phyloP scores from a whole-genome alignment of 2,113 vertebrate species.

The Ictalurus punctatus region DNA sequence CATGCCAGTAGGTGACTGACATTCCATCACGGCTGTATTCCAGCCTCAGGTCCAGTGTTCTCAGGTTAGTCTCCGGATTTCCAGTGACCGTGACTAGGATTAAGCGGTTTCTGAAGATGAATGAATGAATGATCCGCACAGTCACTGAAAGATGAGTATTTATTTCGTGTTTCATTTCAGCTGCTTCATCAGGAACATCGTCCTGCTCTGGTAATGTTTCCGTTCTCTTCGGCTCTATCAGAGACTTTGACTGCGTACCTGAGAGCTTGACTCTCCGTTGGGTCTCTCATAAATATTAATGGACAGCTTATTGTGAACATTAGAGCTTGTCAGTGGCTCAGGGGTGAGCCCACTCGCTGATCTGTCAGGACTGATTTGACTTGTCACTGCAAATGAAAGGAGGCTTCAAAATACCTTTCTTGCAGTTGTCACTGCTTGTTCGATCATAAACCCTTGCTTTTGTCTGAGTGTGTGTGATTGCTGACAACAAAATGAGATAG shows the following conservation, averaged over 20 bases:
- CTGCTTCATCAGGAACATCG: constrained; percentile 1
- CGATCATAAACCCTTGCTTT: not conserved
- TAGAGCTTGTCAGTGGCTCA: constrained; percentile 42
- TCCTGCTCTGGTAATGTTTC: not conserved
- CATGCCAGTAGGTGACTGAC: not conserved
- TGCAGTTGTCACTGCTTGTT: constrained; percentile 6
- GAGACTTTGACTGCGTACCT: not conserved
- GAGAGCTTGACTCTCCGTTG: constrained; percentile 36
- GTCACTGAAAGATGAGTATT: constrained; percentile 9
- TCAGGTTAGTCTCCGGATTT: not conserved
- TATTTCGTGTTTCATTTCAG: not conserved
- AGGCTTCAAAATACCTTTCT: constrained; percentile 10
- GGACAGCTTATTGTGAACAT: constrained; percentile 41
- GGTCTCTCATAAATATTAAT: constrained; percentile 51
- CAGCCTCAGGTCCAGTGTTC: not conserved
- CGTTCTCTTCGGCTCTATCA: not conserved
- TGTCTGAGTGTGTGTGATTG: not conserved
- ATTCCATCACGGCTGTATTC: not conserved
- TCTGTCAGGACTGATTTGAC: constrained; percentile 46
- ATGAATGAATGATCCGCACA: not conserved
- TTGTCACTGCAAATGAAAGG: constrained; percentile 30
- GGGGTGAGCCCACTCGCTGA: constrained; percentile 20
- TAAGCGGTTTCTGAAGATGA: not conserved
- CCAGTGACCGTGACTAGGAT: not conserved
- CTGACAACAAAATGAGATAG: not conserved